Evolutionary conservation across 2,888 invertebrate genomes (phyloP).

Genomic region (Aphidius colemani): DNA sequence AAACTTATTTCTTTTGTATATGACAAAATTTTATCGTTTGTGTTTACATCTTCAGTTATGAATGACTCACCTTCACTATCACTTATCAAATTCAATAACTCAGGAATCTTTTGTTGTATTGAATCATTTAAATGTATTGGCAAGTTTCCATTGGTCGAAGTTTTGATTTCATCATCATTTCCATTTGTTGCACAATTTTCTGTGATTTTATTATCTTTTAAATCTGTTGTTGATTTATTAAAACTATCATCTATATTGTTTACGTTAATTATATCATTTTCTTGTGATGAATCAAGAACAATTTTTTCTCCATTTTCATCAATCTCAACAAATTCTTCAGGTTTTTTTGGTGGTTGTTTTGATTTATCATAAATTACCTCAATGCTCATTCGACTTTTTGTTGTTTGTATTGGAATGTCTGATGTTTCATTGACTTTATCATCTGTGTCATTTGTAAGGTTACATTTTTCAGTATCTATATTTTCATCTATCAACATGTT

Average conservation of each 20-base stretch:
- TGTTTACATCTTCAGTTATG: conserved; percentile 36
- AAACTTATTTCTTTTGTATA: conserved; percentile 47
- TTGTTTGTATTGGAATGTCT: not conserved
- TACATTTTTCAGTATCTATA: conserved; percentile 7
- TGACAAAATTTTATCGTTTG: conserved; percentile 5
- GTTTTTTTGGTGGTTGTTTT: conserved; percentile 31
- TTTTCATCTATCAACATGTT: not conserved
- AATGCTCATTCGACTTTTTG: conserved; percentile 46
- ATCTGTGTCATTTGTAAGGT: conserved; percentile 9
- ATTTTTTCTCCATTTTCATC: conserved; percentile 49
- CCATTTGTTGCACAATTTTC: conserved; percentile 44
- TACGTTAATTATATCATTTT: conserved; percentile 27
- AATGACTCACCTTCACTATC: conserved; percentile 50
- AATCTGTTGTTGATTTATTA: conserved; percentile 29
- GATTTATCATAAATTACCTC: conserved; percentile 51
- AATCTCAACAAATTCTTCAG: conserved; percentile 49
- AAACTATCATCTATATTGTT: conserved; percentile 35
- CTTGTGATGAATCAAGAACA: conserved; percentile 45
- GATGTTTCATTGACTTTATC: not conserved
- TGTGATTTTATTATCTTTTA: conserved; percentile 31
- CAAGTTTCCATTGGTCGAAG: conserved; percentile 32
- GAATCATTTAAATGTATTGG: conserved; percentile 33
- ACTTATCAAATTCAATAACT: conserved; percentile 44
- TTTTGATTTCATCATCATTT: conserved; percentile 33
- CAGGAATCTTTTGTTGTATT: conserved; percentile 25